Evolutionary conservation across 1,140 invertebrate species (phyloP).

Genomic region (Formica selysi): DNA sequence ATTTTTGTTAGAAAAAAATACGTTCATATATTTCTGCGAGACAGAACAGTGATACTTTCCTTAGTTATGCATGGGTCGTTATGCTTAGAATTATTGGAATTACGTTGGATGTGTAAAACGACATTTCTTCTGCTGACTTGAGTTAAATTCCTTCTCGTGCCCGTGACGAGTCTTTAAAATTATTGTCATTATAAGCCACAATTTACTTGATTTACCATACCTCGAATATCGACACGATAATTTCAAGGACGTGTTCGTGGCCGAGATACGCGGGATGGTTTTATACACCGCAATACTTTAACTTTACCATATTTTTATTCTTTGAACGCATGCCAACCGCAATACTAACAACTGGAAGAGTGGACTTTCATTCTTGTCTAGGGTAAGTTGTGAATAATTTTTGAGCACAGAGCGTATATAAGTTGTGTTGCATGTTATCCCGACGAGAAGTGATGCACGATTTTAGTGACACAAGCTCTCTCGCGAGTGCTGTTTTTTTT

Average conservation of each 20-base stretch:
- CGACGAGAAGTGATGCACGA: conserved; percentile 4
- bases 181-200: conserved; percentile 35
- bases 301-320: conserved; percentile 76
- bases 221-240: conserved; percentile 32
- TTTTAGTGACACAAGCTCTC: not conserved
- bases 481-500: not conserved
- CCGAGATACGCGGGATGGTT: conserved; percentile 11
- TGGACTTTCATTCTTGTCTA: conserved; percentile 85
- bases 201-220: not conserved
- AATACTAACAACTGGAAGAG: conserved; percentile 85
- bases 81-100: conserved; percentile 28
- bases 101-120: not conserved
- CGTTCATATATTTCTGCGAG: not conserved
- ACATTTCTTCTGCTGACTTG: not conserved
- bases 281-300: conserved; percentile 70
- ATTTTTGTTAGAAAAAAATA: not conserved
- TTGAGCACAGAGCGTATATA: conserved; percentile 42
- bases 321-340: conserved; percentile 82
- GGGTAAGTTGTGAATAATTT: conserved; percentile 80
- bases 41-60: not conserved
- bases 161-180: conserved; percentile 55
- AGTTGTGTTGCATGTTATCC: conserved; percentile 32
- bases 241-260: conserved; percentile 53
- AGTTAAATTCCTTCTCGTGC: not conserved
- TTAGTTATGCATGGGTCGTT: not conserved